A percentile compares a stretch with the other conserved stretches of the same genome.
Evolutionary conservation across 37 sponge, comb jelly and placozoan species (phyloP).

Genomic region (Geodia barretti): DNA sequence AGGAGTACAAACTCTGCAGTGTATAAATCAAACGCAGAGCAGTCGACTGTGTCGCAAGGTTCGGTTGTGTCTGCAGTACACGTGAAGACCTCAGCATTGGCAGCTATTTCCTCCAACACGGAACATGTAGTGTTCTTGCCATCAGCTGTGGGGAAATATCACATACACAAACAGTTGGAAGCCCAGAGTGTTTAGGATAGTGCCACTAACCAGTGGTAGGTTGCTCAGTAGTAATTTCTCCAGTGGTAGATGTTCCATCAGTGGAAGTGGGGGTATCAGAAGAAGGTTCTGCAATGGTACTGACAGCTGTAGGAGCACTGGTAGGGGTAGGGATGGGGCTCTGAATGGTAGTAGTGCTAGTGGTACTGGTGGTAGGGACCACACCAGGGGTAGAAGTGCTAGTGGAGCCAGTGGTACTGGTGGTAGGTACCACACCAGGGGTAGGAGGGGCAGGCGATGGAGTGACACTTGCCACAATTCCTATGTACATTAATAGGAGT

Average conservation of each 20-base stretch:
- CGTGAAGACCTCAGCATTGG: not conserved
- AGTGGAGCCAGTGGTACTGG: no score
- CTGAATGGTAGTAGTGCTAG: no score
- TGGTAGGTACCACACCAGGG: no score
- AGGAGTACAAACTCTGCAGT: not conserved
- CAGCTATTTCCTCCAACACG: not conserved
- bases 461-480: no score
- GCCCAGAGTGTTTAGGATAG: no score
- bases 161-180: not conserved
- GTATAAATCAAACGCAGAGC: not conserved
- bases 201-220: not conserved
- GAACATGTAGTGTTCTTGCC: not conserved
- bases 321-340: no score
- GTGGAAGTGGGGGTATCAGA: not conserved
- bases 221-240: not conserved
- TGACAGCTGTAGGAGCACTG: no score
- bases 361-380: no score
- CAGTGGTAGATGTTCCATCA: not conserved
- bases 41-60: not conserved
- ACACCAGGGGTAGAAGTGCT: no score
- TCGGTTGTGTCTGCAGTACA: not conserved
- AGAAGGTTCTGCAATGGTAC: not conserved
- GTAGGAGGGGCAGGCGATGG: no score
- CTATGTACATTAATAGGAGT: no score
- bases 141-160: not conserved